Percentiles rank a stretch among this genome's conserved stretches.
These are phyloP conservation scores for Muschampia plurimacula DNA, from an alignment of 2,888 invertebrate species.

Conservation along the genomic window DNA sequence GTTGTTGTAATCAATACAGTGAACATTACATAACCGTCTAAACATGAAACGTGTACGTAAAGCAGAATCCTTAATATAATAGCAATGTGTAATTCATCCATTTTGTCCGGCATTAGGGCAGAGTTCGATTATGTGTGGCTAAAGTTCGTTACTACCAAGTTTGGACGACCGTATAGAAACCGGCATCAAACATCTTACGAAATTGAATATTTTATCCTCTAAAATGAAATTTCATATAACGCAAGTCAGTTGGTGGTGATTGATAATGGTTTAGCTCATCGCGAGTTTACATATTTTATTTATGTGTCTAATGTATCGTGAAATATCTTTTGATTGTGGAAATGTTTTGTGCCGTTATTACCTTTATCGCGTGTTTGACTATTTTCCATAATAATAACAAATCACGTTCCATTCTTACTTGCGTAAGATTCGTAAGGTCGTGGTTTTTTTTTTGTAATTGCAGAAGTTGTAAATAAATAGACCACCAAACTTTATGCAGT, in stretches of 20 bases:
- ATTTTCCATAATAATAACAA: background rate
- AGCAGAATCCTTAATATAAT: background rate
- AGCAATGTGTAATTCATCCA: background rate
- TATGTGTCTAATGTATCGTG: conserved; percentile 14
- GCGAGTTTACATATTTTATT: conserved; percentile 25
- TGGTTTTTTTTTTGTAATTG: too few species aligned
- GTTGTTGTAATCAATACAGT: too few species aligned
- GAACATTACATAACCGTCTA: too few species aligned
- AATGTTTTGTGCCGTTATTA: conserved; percentile 10
- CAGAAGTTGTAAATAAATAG: too few species aligned
- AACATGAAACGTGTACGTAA: too few species aligned
- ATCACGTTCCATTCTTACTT: background rate
- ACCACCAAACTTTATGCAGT: too few species aligned
- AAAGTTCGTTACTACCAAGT: background rate
- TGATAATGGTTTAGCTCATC: conserved; percentile 19
- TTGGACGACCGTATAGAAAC: conserved; percentile 4
- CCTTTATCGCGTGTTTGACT: background rate
- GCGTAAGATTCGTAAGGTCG: too few species aligned
- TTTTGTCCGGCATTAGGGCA: background rate
- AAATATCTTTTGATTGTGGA: conserved; percentile 18
- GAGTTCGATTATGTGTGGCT: background rate
- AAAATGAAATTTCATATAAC: conserved; percentile 9
- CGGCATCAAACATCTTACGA: conserved; percentile 7
- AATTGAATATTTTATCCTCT: conserved; percentile 30
- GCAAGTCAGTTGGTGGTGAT: conserved; percentile 20